Percentiles rank a stretch among this genome's conserved stretches.
phyloP scores from a whole-genome alignment of 1,140 invertebrate species.

The Wiebesia pumilae region DNA sequence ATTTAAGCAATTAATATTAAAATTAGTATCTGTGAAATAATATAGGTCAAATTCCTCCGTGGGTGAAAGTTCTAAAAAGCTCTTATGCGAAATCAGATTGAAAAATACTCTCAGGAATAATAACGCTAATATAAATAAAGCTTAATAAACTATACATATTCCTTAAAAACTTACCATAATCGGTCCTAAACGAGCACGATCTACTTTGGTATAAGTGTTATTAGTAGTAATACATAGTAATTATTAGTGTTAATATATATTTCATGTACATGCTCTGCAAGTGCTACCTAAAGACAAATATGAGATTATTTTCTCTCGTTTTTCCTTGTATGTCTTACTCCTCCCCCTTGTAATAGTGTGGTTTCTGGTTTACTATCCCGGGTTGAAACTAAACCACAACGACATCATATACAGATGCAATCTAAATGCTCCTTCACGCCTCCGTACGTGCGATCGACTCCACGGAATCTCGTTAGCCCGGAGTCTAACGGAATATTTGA shows the following conservation, averaged over 20 bases:
- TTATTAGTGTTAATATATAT: no score
- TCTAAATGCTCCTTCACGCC: constrained; percentile 49
- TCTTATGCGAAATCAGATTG: no score
- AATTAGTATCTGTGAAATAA: no score
- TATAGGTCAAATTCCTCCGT: no score
- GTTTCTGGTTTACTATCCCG: not conserved
- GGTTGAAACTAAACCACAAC: not conserved
- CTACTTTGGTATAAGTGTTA: no score
- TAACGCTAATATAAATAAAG: no score
- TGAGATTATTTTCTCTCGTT: not conserved
- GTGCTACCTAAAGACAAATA: not conserved
- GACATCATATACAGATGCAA: constrained; percentile 37
- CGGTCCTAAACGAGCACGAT: no score
- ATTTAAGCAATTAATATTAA: not conserved
- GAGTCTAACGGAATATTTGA: constrained; percentile 44
- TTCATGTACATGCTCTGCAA: not conserved
- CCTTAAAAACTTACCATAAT: no score
- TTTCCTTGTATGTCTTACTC: not conserved
- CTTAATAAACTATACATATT: no score
- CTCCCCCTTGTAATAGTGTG: not conserved
- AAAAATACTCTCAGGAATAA: no score
- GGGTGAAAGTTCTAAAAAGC: no score
- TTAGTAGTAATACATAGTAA: no score
- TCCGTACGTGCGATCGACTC: constrained; percentile 47
- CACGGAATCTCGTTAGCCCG: constrained; percentile 46